Evolutionary conservation across 2,113 vertebrate genomes (phyloP).

Genomic region (Australoheros scitulus): DNA sequence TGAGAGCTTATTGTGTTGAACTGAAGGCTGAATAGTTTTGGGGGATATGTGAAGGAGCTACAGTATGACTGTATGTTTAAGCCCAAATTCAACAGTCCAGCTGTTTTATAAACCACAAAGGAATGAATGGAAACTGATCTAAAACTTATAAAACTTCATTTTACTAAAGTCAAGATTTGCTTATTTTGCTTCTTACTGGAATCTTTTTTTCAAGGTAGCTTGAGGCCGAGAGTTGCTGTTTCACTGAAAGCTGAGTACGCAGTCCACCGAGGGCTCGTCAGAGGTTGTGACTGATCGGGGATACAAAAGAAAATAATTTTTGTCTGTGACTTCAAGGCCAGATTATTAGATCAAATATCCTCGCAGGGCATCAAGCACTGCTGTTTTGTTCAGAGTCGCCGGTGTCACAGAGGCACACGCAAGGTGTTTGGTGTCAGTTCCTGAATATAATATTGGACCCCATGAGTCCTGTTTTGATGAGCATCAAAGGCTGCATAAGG

Average conservation of each 20-base stretch:
- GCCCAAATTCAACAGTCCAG: no score
- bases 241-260: background rate
- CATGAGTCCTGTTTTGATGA: no score
- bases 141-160: background rate
- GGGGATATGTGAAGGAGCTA: no score
- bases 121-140: no score
- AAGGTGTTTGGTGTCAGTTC: background rate
- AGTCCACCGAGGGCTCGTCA: background rate
- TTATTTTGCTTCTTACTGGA: background rate
- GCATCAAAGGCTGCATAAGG: no score
- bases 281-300: background rate
- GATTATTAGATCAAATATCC: background rate
- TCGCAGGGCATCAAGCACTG: background rate
- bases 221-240: background rate
- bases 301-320: accelerated
- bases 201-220: accelerated
- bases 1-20: no score
- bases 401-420: accelerated
- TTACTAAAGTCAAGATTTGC: background rate
- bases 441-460: background rate
- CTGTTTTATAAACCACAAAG: no score
- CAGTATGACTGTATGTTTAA: no score
- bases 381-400: background rate
- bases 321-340: background rate
- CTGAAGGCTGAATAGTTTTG: no score